Evolutionary conservation across 2,797 vertebrate species (phyloP), one percentile per base, ranked within the genome.

Genomic region (Gallinago stenura): DNA sequence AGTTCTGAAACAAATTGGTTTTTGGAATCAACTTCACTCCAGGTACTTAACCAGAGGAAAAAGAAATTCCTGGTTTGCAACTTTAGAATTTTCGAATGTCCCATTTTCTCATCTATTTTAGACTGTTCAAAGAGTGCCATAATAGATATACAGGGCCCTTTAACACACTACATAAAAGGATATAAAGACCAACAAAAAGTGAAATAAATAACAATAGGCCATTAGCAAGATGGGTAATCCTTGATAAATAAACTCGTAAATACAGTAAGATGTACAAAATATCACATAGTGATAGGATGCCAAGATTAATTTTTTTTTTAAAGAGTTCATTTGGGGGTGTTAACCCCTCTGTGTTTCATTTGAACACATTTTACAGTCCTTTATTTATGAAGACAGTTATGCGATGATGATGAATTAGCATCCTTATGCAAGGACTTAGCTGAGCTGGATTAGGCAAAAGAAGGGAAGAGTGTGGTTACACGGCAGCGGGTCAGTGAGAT

Each of bases 241-340:
- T 98, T 98, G 98, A 99, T 98, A 99, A 98, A 99, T 99, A 98
- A 99, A 99, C 97, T 98, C 98, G 98, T 98, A 98, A 98, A 98
- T 98, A 98, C 98, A 98, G 98, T 98, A 98, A 98, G 98, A 98
- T 99, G 98, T 99, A 99, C 98, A 99, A 99, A 99, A 98, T 99
- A 99, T 99, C 99, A 99, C 98, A 99, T 98, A 99, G 98, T 99
- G 98, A 99, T 98, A 99, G 98, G 98, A 99, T 98, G 98, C 98
- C 98, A 98, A 98, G 98, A 98, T 98, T 98, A 98, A 95, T 94
- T 97, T 81, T 93, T 96, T 70, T 83, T 90, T 95, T 96, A 86
- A 98, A 98, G 98, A 98, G 98, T 98, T 98, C 98, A 97, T 97
- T 81, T 16, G 57, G 90, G 89, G 97, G 93, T 93, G 89, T 78